Evolutionary conservation across 2,888 invertebrate species (phyloP).

Genomic region (Steinernema carpocapsae): DNA sequence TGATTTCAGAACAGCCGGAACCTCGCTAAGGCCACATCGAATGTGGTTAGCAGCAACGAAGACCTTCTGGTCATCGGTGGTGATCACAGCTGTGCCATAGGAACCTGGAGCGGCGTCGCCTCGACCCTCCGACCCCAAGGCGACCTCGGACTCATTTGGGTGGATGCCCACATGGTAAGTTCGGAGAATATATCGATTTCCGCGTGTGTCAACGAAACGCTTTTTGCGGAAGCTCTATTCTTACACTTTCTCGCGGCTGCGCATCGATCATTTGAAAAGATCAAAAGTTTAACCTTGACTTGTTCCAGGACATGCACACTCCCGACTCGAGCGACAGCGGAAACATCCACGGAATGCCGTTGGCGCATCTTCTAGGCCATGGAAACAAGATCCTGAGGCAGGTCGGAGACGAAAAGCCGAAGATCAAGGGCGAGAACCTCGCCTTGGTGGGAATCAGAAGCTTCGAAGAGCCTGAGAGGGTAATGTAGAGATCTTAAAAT

Average conservation of each 20-base stretch:
- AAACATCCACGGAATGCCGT: conserved; percentile 64
- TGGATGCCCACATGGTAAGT: conserved; percentile 62
- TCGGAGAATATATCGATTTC: too few relatives aligned
- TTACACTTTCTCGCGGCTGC: too few relatives aligned
- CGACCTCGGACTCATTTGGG: conserved; percentile 62
- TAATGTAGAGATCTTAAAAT: neutral
- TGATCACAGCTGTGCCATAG: conserved; percentile 64
- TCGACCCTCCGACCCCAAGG: conserved; percentile 54
- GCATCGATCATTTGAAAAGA: conserved; percentile 27
- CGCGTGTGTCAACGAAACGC: conserved; percentile 35
- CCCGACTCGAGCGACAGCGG: conserved; percentile 55
- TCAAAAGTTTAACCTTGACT: conserved; percentile 11
- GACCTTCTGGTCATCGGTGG: conserved; percentile 61
- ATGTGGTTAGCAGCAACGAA: conserved; percentile 47
- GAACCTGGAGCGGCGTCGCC: conserved; percentile 63
- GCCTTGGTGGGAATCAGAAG: conserved; percentile 61
- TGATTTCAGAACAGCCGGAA: conserved; percentile 38
- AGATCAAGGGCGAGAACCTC: conserved; percentile 57
- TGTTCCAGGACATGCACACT: conserved; percentile 57
- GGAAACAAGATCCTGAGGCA: conserved; percentile 52
- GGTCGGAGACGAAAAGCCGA: conserved; percentile 51
- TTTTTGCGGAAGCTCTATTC: neutral
- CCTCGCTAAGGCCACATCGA: conserved; percentile 52
- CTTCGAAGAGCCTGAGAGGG: conserved; percentile 61
- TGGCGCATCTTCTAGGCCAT: conserved; percentile 60